Conservation (phyloP, 1,140 invertebrate genomes). For the Cyclargus thomasi region DNA sequence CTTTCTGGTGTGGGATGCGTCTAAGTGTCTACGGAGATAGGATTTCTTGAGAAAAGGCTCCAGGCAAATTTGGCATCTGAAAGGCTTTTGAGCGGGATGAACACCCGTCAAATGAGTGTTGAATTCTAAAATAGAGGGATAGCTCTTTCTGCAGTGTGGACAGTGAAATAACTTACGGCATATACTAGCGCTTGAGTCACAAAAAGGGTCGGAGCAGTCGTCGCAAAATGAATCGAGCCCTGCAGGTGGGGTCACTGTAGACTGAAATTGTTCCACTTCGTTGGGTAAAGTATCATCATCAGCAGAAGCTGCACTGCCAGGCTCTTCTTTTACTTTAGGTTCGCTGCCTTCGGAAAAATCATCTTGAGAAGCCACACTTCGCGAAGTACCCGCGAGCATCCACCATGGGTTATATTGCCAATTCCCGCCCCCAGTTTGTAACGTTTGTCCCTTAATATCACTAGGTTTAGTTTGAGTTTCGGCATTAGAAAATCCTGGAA, state of each 20-base stretch:
- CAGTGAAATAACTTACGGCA: conserved; percentile 74
- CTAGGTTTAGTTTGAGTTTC: conserved; percentile 71
- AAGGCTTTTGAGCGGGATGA: conserved; percentile 72
- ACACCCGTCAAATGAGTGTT: conserved; percentile 72
- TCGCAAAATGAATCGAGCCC: conserved; percentile 69
- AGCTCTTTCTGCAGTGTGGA: conserved; percentile 73
- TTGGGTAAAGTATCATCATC: conserved; percentile 57
- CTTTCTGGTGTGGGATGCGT: conserved; percentile 68
- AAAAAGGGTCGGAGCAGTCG: conserved; percentile 73
- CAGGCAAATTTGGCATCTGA: conserved; percentile 73
- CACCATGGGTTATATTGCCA: conserved; percentile 76
- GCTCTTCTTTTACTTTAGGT: conserved; percentile 72
- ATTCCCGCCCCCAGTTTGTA: conserved; percentile 56
- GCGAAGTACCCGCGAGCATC: conserved; percentile 71
- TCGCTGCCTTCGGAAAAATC: conserved; percentile 65
- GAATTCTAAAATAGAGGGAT: conserved; percentile 71
- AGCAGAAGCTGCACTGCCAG: conserved; percentile 51
- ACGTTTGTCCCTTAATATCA: conserved; percentile 53
- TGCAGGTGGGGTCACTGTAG: conserved; percentile 52
- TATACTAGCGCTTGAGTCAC: conserved; percentile 62
- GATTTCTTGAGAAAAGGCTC: conserved; percentile 73
- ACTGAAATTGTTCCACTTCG: conserved; percentile 53
- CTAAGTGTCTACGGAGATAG: conserved; percentile 68
- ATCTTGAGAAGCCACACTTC: conserved; percentile 58
- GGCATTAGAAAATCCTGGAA: conserved; percentile 70